Evolutionary conservation across 2,888 invertebrate species (phyloP).

Genomic region (Oscheius sp.): DNA sequence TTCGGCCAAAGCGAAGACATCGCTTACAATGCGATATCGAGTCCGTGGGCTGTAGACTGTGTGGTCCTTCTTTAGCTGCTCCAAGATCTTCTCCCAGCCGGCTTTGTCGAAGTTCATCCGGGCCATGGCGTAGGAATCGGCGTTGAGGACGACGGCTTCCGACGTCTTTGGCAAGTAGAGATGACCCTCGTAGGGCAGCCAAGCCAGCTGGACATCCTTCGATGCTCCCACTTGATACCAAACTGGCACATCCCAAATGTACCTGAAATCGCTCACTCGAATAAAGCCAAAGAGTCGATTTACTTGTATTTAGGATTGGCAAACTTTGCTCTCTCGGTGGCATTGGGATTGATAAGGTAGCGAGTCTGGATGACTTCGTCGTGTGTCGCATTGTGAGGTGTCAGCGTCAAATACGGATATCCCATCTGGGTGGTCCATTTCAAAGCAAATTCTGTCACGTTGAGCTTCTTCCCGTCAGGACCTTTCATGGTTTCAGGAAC

Average conservation of each 20-base stretch:
- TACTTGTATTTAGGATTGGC: conserved; percentile 58
- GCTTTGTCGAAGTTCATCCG: conserved; percentile 16
- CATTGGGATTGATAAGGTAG: conserved; percentile 58
- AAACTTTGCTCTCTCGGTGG: conserved; percentile 56
- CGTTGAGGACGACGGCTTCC: conserved; percentile 36
- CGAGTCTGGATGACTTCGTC: conserved; percentile 58
- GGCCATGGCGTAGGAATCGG: conserved; percentile 35
- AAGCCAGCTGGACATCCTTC: conserved; percentile 74
- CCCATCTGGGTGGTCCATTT: conserved; percentile 80
- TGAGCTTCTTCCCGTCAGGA: conserved; percentile 54
- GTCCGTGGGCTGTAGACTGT: background rate
- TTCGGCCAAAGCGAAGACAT: conserved; percentile 19
- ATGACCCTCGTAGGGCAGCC: conserved; percentile 9
- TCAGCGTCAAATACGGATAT: conserved; percentile 59
- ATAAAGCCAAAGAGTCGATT: too few relatives aligned
- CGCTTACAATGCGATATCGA: conserved; percentile 12
- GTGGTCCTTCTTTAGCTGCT: background rate
- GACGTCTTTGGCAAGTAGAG: background rate
- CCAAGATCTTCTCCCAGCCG: conserved; percentile 30
- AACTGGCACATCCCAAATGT: conserved; percentile 65
- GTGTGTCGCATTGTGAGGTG: conserved; percentile 44
- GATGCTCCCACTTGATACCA: conserved; percentile 80
- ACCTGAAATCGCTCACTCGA: conserved; percentile 25
- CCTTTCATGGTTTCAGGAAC: conserved; percentile 68
- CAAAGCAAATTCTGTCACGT: conserved; percentile 78